Evolutionary conservation across 2,113 vertebrate species (phyloP).

Genomic region (Poecile atricapillus): DNA sequence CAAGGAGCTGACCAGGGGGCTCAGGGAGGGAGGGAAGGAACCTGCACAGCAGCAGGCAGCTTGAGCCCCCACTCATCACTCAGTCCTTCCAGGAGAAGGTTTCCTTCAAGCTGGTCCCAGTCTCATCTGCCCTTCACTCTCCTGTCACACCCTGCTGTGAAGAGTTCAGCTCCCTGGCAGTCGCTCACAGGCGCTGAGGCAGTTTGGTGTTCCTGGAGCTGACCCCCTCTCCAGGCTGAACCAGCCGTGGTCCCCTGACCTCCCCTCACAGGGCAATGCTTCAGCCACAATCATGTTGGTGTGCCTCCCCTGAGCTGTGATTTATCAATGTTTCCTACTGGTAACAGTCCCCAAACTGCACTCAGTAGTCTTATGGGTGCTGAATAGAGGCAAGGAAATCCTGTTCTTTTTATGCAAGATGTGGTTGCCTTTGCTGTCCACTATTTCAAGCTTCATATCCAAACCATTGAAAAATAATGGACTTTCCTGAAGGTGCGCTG

Average conservation of each 20-base stretch:
- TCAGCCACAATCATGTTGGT: rapidly evolving
- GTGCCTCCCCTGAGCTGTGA: background rate
- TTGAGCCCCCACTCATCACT: background rate
- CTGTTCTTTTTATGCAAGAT: background rate
- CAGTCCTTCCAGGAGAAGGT: background rate
- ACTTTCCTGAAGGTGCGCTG: background rate
- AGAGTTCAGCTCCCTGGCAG: rapidly evolving
- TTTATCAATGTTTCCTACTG: background rate
- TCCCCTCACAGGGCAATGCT: background rate
- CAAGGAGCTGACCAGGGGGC: too few species aligned
- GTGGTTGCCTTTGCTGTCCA: background rate
- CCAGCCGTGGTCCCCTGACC: background rate
- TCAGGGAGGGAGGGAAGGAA: background rate
- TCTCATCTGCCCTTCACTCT: too few species aligned
- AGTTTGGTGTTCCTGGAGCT: background rate
- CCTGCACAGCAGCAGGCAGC: background rate
- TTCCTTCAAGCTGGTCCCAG: background rate
- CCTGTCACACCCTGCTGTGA: background rate
- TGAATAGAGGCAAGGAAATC: background rate
- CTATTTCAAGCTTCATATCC: background rate
- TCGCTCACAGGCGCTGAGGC: background rate
- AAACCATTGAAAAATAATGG: background rate
- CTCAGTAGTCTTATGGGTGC: background rate
- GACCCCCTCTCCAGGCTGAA: background rate
- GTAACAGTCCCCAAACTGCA: background rate